Conservation (phyloP, 2,888 invertebrate species). For the Dicyrtomina minuta region DNA sequence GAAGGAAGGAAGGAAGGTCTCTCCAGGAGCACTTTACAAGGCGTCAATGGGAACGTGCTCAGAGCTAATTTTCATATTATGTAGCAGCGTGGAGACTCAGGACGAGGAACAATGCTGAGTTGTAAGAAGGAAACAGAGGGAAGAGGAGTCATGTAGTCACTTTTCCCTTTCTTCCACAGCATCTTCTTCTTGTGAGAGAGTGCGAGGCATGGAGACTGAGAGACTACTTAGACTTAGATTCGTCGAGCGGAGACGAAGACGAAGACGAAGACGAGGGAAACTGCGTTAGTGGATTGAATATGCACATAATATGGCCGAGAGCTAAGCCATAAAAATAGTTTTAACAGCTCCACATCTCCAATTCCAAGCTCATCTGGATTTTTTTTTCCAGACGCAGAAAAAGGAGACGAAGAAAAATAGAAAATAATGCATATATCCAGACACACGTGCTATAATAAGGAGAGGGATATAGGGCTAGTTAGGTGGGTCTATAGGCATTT, state of each 20-base stretch:
- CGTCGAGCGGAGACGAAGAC: background rate
- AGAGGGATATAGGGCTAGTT: background rate
- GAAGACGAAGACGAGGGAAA: slow-evolving; percentile 8
- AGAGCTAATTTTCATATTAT: too few relatives aligned
- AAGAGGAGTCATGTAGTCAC: background rate
- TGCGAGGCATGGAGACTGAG: background rate
- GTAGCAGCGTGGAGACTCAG: background rate
- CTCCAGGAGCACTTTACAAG: too few relatives aligned
- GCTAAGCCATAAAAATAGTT: slow-evolving; percentile 18
- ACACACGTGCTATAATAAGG: too few relatives aligned
- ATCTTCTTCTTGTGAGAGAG: too few relatives aligned
- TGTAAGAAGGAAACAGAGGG: background rate
- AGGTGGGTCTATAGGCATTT: too few relatives aligned
- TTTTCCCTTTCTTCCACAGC: too few relatives aligned
- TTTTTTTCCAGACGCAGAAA: slow-evolving; percentile 5
- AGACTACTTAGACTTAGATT: background rate
- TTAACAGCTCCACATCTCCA: slow-evolving; percentile 9
- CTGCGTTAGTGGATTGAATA: background rate
- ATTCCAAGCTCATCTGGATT: slow-evolving; percentile 10
- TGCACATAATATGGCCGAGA: slow-evolving; percentile 7
- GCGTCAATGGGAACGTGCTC: too few relatives aligned
- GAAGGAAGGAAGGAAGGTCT: background rate
- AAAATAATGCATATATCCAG: background rate
- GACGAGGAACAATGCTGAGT: slow-evolving; percentile 1
- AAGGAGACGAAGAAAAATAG: background rate